Percentiles rank a stretch among this genome's conserved stretches.
Conservation (phyloP, 2,797 vertebrate species). For the Trematomus bernacchii region DNA sequence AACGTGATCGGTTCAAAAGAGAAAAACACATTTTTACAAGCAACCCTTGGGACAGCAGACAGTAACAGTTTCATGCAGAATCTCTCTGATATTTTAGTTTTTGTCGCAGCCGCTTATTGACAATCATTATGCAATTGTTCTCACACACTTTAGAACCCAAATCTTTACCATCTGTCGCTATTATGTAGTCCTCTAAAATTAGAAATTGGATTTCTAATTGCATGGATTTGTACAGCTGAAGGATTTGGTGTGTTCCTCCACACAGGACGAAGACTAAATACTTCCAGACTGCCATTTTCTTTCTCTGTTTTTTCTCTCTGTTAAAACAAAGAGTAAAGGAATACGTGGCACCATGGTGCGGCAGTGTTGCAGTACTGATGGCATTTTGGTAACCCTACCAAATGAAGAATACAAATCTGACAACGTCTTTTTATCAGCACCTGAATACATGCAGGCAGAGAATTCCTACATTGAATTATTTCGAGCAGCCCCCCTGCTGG, state of each 20-base stretch:
- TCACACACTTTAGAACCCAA: conserved; percentile 5
- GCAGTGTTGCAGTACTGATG: not conserved
- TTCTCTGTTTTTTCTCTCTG: not conserved
- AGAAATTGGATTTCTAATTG: conserved; percentile 31
- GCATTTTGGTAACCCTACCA: conserved; percentile 9
- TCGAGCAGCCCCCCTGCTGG: conserved; percentile 50
- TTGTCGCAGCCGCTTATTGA: conserved; percentile 15
- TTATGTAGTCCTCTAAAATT: conserved; percentile 22
- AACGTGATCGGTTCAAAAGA: not conserved
- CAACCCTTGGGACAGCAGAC: not conserved
- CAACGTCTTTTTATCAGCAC: not conserved
- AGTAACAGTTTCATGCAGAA: conserved; percentile 1
- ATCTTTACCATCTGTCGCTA: conserved; percentile 53
- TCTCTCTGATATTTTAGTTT: conserved; percentile 15
- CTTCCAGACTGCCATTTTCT: not conserved
- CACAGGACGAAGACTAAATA: conserved; percentile 5
- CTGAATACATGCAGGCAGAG: not conserved
- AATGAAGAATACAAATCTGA: conserved; percentile 4
- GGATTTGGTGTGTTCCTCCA: conserved; percentile 36
- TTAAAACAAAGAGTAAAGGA: conserved; percentile 16
- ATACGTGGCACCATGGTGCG: not conserved
- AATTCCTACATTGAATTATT: conserved; percentile 6
- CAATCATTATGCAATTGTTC: conserved; percentile 12
- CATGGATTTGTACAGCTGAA: conserved; percentile 54
- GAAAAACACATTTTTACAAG: conserved; percentile 17